Base-by-base conservation (phyloP, 2,888 invertebrate genomes). In the Brenthis ino region DNA sequence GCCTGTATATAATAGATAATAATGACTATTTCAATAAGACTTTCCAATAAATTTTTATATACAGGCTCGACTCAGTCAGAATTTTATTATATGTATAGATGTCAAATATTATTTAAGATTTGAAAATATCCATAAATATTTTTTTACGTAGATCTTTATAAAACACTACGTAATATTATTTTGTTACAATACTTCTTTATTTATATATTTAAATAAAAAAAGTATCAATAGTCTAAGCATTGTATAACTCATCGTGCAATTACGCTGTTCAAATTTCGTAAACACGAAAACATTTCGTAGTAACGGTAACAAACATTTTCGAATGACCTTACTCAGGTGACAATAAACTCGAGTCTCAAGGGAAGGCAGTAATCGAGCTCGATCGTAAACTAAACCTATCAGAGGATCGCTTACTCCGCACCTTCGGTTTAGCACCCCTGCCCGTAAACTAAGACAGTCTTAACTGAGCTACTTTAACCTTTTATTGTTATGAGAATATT, bases 291-390 rank as follows among this genome's bases (percentile, higher is more conserved):
- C 58, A 65, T 64, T 67, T 60, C 65, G 68, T 37, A 33, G 74
- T 74, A 76, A 73, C 73, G 74, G 75, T 75, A 75, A 75, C 72
- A 74, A 75, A 76, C 75, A 72, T 77, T 75, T 77, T 81, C 77
- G 77, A 88, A 89, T 84, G 79, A 82, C 84, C 89, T 91, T 89
- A 91, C 85, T 89, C 90, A 91, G 91, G 89, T 88, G 88, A 82
- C 88, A 80, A 86, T 91, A 91, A 91, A 91, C 79, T 77, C 69
- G 70, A 77, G 80, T 79, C 86, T 82, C 84, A 75, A 72, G 83
- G 83, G 82, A 79, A 77, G 70, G 67, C 72, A 75, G 86, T 84
- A 82, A 84, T 84, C 82, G 82, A 76, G 80, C 76, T 74, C 77
- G 83, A 76, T 90, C 89, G 90, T 91, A 91, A 91, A 90, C 72